Evolutionary conservation across 2,113 vertebrate genomes (phyloP).

Genomic region (Ochotona princeps): DNA sequence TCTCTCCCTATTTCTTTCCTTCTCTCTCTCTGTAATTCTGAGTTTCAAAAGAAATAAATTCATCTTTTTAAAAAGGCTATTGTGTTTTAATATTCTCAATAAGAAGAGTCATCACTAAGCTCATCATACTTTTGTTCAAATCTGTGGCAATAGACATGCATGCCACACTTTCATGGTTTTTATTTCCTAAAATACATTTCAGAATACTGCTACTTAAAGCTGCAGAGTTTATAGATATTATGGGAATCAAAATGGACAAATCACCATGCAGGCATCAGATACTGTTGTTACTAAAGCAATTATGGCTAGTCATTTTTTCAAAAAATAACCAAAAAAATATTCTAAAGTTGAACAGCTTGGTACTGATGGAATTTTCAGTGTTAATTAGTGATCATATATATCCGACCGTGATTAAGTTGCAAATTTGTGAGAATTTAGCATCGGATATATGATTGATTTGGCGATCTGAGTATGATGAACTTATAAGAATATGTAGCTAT

Average conservation of each 20-base stretch:
- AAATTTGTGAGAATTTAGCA: neutral
- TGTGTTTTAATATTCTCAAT: slow-evolving; percentile 42
- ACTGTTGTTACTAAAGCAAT: neutral
- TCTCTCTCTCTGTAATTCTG: too few relatives aligned
- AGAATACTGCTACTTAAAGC: neutral
- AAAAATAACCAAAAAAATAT: neutral
- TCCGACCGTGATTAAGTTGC: neutral
- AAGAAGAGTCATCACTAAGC: neutral
- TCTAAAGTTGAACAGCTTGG: slow-evolving; percentile 1
- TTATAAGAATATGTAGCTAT: neutral
- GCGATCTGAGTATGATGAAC: neutral
- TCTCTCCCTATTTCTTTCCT: too few relatives aligned
- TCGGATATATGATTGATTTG: neutral
- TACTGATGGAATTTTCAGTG: neutral
- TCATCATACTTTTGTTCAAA: slow-evolving; percentile 10
- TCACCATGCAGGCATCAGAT: neutral
- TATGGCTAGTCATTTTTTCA: neutral
- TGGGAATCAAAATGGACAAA: slow-evolving; percentile 1
- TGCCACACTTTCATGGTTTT: neutral
- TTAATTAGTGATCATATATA: neutral
- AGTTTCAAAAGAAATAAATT: too few relatives aligned
- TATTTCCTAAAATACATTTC: neutral
- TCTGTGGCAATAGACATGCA: neutral
- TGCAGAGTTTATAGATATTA: neutral
- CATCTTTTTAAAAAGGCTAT: too few relatives aligned